Conservation (phyloP, 2,888 invertebrate species). For the Drosophila birchii region DNA sequence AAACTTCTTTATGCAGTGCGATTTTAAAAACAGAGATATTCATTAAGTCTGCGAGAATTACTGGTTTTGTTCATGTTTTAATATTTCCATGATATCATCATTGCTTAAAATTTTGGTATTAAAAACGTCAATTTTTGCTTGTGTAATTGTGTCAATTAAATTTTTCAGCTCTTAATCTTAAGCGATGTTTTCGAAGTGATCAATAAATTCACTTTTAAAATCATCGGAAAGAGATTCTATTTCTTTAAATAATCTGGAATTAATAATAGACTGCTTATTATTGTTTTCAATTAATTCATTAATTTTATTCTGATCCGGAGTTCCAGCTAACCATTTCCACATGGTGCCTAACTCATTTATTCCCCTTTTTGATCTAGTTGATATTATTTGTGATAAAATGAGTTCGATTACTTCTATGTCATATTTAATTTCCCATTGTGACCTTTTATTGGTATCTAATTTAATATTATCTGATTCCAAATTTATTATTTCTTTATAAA, state of each 20-base stretch:
- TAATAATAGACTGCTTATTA: too few relatives aligned
- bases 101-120: not conserved
- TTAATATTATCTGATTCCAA: too few relatives aligned
- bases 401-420: not conserved
- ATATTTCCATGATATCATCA: conserved; percentile 1
- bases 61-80: too few relatives aligned
- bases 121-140: conserved; percentile 9
- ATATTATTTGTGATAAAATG: not conserved
- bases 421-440: not conserved
- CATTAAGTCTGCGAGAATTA: too few relatives aligned
- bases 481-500: too few relatives aligned
- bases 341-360: conserved; percentile 4
- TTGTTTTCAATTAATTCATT: too few relatives aligned
- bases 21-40: too few relatives aligned
- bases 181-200: not conserved
- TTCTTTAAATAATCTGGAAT: too few relatives aligned
- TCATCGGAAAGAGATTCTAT: too few relatives aligned
- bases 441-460: not conserved
- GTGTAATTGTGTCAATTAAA: conserved; percentile 12
- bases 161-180: conserved; percentile 15
- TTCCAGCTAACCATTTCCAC: conserved; percentile 12
- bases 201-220: not conserved
- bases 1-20: too few relatives aligned
- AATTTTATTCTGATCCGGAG: conserved; percentile 7
- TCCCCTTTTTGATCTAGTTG: not conserved